Percentiles rank a stretch among this genome's conserved stretches.
Conservation (phyloP, 1,140 invertebrate genomes). For the Brachionus koreanus region DNA sequence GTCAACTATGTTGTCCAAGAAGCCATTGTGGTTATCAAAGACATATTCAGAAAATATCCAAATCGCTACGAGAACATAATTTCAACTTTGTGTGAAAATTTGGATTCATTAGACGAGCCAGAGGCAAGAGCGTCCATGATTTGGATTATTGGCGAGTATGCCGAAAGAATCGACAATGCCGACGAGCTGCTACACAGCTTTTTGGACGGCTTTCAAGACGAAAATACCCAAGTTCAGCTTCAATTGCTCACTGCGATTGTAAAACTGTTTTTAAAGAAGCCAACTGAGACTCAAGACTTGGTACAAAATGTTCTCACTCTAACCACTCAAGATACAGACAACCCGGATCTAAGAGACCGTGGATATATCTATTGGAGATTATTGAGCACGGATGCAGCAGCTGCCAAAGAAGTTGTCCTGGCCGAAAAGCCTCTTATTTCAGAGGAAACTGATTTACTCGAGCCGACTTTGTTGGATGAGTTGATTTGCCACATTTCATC, state of each 20-base stretch:
- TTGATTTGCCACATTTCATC: constrained; percentile 98
- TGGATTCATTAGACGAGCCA: constrained; percentile 96
- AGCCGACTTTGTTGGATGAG: constrained; percentile 94
- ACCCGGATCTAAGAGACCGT: constrained; percentile 93
- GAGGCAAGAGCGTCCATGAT: constrained; percentile 98
- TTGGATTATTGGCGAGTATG: constrained; percentile 98
- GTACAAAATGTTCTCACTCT: constrained; percentile 87
- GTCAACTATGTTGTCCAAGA: constrained; percentile 99
- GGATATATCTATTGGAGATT: constrained; percentile 99
- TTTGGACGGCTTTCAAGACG: constrained; percentile 98
- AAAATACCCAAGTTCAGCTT: constrained; percentile 96
- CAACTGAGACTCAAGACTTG: constrained; percentile 94
- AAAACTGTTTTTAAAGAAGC: constrained; percentile 94
- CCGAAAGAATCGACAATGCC: constrained; percentile 98
- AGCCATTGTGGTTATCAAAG: constrained; percentile 99
- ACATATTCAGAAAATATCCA: constrained; percentile 98
- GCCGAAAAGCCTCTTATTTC: constrained; percentile 98
- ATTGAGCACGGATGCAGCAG: constrained; percentile 93
- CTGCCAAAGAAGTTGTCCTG: constrained; percentile 95
- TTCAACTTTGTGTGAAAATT: constrained; percentile 95
- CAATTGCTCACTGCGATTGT: constrained; percentile 96
- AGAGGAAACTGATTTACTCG: constrained; percentile 96
- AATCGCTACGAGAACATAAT: constrained; percentile 99
- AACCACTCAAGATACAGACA: constrained; percentile 96
- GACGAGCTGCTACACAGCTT: constrained; percentile 97